Conservation (phyloP, 2,113 vertebrate genomes). For the Egretta garzetta region DNA sequence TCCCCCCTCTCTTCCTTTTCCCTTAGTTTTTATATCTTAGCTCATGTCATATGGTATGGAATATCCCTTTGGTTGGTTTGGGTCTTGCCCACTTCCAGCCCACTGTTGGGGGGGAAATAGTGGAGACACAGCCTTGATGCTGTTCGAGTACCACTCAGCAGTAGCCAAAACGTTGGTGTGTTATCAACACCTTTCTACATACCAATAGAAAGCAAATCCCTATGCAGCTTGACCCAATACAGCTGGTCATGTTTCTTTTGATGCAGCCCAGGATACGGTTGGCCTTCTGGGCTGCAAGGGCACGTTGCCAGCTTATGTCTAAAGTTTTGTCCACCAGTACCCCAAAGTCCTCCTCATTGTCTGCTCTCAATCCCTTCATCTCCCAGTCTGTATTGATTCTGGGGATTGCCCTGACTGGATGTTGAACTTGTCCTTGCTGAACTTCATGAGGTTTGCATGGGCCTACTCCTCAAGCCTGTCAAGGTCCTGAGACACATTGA, state of each 20-base stretch:
- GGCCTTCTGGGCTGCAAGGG: neutral
- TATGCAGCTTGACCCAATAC: too few relatives aligned
- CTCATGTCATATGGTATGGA: too few relatives aligned
- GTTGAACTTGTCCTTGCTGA: neutral
- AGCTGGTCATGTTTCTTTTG: fast-evolving
- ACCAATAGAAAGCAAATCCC: too few relatives aligned
- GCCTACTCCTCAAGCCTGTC: neutral
- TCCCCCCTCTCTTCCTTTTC: too few relatives aligned
- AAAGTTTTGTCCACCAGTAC: neutral
- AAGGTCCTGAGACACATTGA: neutral
- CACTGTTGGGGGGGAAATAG: too few relatives aligned
- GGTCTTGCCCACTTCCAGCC: too few relatives aligned
- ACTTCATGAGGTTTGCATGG: neutral
- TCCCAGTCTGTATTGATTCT: neutral
- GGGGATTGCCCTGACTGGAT: neutral
- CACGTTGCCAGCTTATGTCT: fast-evolving
- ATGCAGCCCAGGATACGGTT: neutral
- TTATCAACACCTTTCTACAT: too few relatives aligned
- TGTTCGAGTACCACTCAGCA: too few relatives aligned
- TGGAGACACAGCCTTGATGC: too few relatives aligned
- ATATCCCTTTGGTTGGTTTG: too few relatives aligned
- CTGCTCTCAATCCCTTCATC: neutral
- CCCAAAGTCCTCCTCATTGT: neutral
- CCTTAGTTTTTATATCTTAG: too few relatives aligned
- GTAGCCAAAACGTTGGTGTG: too few relatives aligned